Evolutionary conservation across 2,888 invertebrate genomes (phyloP).

Genomic region (Rotaria magnacalcarata): DNA sequence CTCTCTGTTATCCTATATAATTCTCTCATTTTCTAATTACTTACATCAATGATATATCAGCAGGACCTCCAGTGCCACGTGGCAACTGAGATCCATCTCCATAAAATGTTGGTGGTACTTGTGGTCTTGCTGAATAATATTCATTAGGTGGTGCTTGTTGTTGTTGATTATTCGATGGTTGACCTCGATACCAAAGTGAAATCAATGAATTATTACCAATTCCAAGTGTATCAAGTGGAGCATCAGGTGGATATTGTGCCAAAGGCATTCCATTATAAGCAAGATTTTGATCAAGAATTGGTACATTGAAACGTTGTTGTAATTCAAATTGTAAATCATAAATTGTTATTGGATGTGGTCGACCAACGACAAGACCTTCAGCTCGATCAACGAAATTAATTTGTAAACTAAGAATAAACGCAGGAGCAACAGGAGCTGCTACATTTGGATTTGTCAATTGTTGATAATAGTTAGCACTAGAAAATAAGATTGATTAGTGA

Average conservation of each 20-base stretch:
- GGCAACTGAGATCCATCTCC: not conserved
- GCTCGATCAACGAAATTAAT: not conserved
- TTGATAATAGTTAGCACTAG: slow-evolving; percentile 21
- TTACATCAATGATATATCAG: not conserved
- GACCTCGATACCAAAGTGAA: slow-evolving; percentile 38
- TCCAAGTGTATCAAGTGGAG: slow-evolving; percentile 42
- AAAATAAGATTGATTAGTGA: not conserved
- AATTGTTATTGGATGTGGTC: slow-evolving; percentile 21
- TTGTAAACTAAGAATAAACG: slow-evolving; percentile 23
- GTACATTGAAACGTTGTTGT: slow-evolving; percentile 39
- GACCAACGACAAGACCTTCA: slow-evolving; percentile 25
- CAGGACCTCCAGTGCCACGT: not conserved
- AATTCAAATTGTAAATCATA: slow-evolving; percentile 41
- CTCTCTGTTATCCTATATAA: too few species aligned
- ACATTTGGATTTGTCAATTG: not conserved
- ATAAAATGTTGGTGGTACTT: not conserved
- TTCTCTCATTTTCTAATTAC: too few species aligned
- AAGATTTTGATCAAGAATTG: slow-evolving; percentile 38
- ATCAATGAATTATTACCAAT: slow-evolving; percentile 42
- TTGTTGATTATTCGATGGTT: slow-evolving; percentile 18
- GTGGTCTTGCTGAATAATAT: not conserved
- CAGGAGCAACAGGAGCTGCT: not conserved
- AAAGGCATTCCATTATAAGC: slow-evolving; percentile 37
- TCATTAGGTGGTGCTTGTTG: not conserved
- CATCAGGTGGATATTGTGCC: slow-evolving; percentile 39